Evolutionary conservation across 1,140 invertebrate species (phyloP).

Genomic region (Argopecten irradians): DNA sequence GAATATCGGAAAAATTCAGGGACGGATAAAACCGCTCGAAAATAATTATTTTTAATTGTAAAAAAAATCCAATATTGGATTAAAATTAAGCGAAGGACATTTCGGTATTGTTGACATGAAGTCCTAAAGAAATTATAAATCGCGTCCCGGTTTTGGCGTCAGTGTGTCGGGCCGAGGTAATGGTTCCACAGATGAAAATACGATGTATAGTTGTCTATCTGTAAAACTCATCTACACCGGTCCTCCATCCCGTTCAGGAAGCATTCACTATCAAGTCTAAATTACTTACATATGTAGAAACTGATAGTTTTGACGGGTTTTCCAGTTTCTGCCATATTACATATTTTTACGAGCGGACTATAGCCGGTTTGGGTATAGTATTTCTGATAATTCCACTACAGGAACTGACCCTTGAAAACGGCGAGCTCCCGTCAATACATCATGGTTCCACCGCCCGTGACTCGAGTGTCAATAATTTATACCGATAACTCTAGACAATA

Average conservation of each 20-base stretch:
- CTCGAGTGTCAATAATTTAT: conserved; percentile 15
- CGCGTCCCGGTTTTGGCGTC: conserved; percentile 34
- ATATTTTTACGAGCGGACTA: background rate
- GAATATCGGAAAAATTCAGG: background rate
- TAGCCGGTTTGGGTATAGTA: background rate
- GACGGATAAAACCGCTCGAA: background rate
- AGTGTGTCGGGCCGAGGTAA: conserved; percentile 37
- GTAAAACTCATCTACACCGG: background rate
- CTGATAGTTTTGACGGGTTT: conserved; percentile 28
- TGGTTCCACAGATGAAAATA: conserved; percentile 48
- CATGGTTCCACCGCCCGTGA: background rate
- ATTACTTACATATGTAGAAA: conserved; percentile 27
- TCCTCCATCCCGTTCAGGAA: background rate
- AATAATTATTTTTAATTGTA: background rate
- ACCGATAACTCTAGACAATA: background rate
- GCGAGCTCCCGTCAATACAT: background rate
- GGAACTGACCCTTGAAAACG: conserved; percentile 20
- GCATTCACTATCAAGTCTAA: background rate
- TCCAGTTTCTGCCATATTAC: background rate
- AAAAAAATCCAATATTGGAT: background rate
- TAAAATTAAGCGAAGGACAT: background rate
- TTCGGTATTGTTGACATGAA: background rate
- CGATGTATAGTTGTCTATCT: conserved; percentile 19
- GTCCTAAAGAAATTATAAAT: conserved; percentile 1
- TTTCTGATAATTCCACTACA: background rate